Evolutionary conservation across 2,797 vertebrate genomes (phyloP), one percentile per base, ranked within the genome.

Genomic region (Gymnopithys bicolor): DNA sequence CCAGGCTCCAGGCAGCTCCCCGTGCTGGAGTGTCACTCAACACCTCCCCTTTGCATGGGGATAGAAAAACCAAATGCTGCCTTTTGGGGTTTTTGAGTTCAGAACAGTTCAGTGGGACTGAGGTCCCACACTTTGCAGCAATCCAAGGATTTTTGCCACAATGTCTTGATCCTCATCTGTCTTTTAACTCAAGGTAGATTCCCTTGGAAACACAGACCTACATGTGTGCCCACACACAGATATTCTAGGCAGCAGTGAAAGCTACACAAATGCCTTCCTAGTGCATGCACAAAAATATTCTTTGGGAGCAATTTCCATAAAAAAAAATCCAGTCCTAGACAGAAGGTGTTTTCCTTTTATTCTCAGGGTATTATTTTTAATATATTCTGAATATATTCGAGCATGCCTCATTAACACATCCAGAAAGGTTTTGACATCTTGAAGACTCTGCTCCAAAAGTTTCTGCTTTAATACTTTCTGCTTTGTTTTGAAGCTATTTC

Each of bases 351-450:
- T 53, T 82, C 45, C 63, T 80, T 93, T 89, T 73, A 23, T 79
- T 91, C 49, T 80, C 62, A 59, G 70, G 52, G n/a, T 63, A 37
- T 43, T 64, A 63, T 74, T 94, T 82, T 76, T 1, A 78, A 59
- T 84, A 52, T 67, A 69, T 87, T 78, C 69, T 69, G 74, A 30
- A 71, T 53, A 52, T 39, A 88, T 69, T 52, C 22, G 62, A 49
- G 33, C 12, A 21, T 88, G 62, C 43, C 33, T 93, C 45, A 22
- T 70, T 83, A 82, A 69, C 33, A 66, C 46, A 49, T 90, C 39
- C 78, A 77, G 53, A 87, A 84, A 84, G 64, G 39, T 64, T 89
- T 30, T 93, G 68, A 59, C 88, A 81, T 67, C 69, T 86, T 80
- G 63, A 93, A 89, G 73, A 63, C 64, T 81, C 63, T 46, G 43